Percentiles rank a stretch among this genome's conserved stretches.
These are phyloP conservation scores for Apamea monoglypha DNA, from an alignment of 2,888 invertebrate species.

Conservation along the genomic window DNA sequence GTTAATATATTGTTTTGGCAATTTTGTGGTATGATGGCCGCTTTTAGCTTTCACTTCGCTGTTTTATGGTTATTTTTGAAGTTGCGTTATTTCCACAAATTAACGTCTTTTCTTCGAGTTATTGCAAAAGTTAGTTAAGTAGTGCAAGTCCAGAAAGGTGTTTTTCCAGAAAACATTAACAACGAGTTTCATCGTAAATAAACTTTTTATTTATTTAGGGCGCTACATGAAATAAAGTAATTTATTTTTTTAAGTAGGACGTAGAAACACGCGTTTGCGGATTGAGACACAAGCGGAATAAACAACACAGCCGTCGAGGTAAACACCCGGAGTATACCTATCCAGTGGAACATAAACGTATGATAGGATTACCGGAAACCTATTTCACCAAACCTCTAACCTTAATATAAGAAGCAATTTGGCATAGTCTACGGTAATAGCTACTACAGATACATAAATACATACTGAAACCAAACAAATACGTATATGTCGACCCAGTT, in stretches of 20 bases:
- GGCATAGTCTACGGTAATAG: conserved; percentile 43
- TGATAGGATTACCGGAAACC: conserved; percentile 47
- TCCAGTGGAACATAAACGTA: conserved; percentile 32
- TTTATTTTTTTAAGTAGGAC: conserved; percentile 31
- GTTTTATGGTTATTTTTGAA: conserved; percentile 42
- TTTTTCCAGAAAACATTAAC: conserved; percentile 19
- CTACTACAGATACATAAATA: conserved; percentile 20
- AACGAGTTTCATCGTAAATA: conserved; percentile 9
- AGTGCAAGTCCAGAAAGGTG: conserved; percentile 11
- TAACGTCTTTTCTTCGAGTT: conserved; percentile 14
- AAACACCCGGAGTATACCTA: conserved; percentile 16
- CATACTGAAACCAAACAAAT: conserved; percentile 9
- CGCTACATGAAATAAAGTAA: conserved; percentile 29
- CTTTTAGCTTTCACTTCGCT: conserved; percentile 54
- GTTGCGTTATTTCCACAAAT: conserved; percentile 34
- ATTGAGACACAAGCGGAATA: conserved; percentile 22
- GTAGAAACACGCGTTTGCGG: conserved; percentile 16
- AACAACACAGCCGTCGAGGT: conserved; percentile 32
- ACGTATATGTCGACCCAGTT: conserved; percentile 58
- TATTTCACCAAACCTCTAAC: conserved; percentile 45
- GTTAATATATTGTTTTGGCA: conserved; percentile 52
- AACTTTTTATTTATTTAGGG: conserved; percentile 43
- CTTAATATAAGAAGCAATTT: conserved; percentile 53
- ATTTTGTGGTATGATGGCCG: conserved; percentile 42
- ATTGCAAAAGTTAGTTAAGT: conserved; percentile 34